Percentiles rank a stretch among this genome's conserved stretches.
Conservation (phyloP, 2,113 vertebrate genomes). For the Sorex araneus region DNA sequence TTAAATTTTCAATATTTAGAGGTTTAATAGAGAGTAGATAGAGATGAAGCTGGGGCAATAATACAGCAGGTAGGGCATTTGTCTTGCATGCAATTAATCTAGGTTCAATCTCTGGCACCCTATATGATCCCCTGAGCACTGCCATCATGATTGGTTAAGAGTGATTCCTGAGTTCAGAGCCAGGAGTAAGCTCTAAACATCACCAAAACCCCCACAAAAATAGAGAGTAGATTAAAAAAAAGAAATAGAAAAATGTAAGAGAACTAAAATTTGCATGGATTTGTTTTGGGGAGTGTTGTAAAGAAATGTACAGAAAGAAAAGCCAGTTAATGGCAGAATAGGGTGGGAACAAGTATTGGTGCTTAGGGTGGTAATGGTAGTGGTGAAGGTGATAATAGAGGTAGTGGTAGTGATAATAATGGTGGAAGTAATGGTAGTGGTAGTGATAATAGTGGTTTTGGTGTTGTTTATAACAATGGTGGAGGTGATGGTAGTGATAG, state of each 20-base stretch:
- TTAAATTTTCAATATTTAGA: not conserved
- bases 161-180: too few relatives aligned
- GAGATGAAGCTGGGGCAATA: not conserved
- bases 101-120: too few relatives aligned
- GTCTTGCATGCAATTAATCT: too few relatives aligned
- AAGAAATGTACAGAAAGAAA: not conserved
- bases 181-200: too few relatives aligned
- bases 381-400: too few relatives aligned
- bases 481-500: not conserved
- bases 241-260: not conserved
- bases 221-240: too few relatives aligned
- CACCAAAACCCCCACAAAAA: too few relatives aligned
- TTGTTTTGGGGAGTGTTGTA: not conserved
- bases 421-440: fast-evolving
- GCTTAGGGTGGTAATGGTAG: not conserved
- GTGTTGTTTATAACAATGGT: not conserved
- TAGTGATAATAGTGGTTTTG: not conserved
- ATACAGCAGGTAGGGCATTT: not conserved
- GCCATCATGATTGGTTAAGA: too few relatives aligned
- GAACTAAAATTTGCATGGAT: not conserved
- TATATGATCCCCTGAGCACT: too few relatives aligned
- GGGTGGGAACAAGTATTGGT: not conserved
- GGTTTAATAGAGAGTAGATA: not conserved
- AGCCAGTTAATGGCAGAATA: not conserved
- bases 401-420: too few relatives aligned